Base-by-base conservation (phyloP, 2,888 invertebrate species). In the Drosophila borborema region DNA sequence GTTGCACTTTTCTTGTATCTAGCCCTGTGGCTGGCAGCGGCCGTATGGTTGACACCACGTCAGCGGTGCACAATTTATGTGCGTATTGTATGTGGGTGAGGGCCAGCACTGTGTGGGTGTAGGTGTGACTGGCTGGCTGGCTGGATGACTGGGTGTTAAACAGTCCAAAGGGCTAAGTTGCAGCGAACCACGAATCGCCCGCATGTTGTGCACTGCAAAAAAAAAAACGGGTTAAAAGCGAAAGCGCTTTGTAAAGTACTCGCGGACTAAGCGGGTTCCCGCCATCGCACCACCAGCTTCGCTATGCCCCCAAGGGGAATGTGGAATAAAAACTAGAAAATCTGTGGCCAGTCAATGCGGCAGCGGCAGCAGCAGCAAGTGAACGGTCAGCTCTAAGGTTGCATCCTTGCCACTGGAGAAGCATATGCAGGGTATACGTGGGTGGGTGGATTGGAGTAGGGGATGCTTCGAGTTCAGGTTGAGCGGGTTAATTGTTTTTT, bases 401-500 rank as follows among this genome's bases (percentile, higher is more conserved):
- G 12, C 16, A 53, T 23, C 54, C 45, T 46, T 20, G 31, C 45
- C 28, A 31, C 51, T 51, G 31, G 54, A 20, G 40, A 5, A 43
- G 10, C 38, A 31, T 48, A 23, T 41, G 28, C 55, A 41, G 55
- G n/a, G 55, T 54, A 54, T 40, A 6, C 40, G 34, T 10, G 23
- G 31, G 41, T 43, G 54, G 46, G 12, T n/a, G 38, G 49, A 16
- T 6, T 20, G 28, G 20, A 18, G 28, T 14, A 28, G 28, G 18
- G 41, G 67, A 51, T 7, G 46, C n/a, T 7, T 51, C 9, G 55
- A 69, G 68, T 69, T 79, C 64, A 75, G 69, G 69, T 62, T 69
- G 64, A 72, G 72, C 67, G 82, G 70, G 86, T 84, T 83, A 89
- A 86, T 75, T 79, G 81, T 83, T 89, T 84, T 84, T 80, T 83